A percentile compares a stretch with the other conserved stretches of the same genome.
Conservation (phyloP, 2,888 invertebrate genomes). For the Sialis fuliginosa region DNA sequence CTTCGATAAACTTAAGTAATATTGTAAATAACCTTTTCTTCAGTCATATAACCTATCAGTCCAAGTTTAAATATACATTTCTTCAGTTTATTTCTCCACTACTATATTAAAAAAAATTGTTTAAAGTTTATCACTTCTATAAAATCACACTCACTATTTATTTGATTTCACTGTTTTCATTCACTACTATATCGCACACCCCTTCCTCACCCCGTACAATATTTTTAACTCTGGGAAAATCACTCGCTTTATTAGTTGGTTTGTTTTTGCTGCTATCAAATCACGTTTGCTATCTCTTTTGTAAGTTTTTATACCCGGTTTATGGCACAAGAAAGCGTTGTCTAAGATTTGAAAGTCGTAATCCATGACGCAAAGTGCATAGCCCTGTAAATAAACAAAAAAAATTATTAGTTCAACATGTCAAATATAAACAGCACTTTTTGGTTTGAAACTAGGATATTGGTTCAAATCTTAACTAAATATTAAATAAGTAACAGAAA, state of each 20-base stretch:
- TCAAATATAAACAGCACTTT: background rate
- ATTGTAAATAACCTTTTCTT: too few relatives aligned
- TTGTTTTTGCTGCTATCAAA: constrained; percentile 57
- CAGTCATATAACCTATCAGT: too few relatives aligned
- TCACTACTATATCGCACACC: constrained; percentile 54
- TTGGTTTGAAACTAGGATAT: background rate
- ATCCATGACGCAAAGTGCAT: constrained; percentile 73
- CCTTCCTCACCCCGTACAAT: constrained; percentile 61
- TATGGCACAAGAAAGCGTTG: constrained; percentile 84
- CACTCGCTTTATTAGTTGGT: constrained; percentile 55
- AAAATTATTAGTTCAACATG: background rate
- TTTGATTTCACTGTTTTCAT: background rate
- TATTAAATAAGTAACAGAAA: background rate
- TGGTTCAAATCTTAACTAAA: background rate
- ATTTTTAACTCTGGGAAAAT: constrained; percentile 74
- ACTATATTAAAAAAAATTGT: background rate
- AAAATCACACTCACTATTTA: background rate
- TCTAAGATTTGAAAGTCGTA: constrained; percentile 87
- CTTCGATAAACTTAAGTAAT: too few relatives aligned
- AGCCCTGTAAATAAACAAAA: constrained; percentile 46
- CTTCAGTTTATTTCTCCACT: too few relatives aligned
- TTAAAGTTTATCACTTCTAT: background rate
- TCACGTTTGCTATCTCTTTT: constrained; percentile 64
- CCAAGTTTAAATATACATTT: too few relatives aligned
- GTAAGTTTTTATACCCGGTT: constrained; percentile 77